phyloP scores from a whole-genome alignment of 2,113 vertebrate genomes.

The Mesembrinibis cayennensis region DNA sequence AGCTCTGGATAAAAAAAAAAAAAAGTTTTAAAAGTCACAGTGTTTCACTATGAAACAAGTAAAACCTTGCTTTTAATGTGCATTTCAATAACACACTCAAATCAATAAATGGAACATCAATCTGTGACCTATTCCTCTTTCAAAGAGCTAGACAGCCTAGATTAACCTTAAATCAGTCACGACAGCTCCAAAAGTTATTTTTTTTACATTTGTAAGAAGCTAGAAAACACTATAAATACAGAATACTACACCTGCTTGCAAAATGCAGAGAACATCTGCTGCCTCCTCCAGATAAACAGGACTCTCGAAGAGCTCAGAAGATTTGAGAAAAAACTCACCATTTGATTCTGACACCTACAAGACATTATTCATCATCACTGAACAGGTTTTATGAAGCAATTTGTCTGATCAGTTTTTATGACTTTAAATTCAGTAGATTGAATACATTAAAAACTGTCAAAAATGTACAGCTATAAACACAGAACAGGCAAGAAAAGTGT shows the following conservation, averaged over 20 bases:
- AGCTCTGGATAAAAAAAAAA: slow-evolving; percentile 77
- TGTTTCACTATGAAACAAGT: background rate
- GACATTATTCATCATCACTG: background rate
- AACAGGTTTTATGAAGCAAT: background rate
- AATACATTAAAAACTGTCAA: background rate
- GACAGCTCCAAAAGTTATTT: background rate
- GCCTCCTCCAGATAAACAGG: slow-evolving; percentile 97
- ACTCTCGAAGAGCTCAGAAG: slow-evolving; percentile 96
- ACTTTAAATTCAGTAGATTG: background rate
- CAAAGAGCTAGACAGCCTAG: background rate
- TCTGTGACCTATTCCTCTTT: background rate
- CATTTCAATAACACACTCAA: background rate
- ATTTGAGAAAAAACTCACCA: slow-evolving; percentile 95
- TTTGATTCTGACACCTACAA: slow-evolving; percentile 88
- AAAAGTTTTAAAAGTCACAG: background rate
- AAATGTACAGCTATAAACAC: background rate
- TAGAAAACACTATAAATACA: background rate
- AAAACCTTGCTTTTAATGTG: background rate
- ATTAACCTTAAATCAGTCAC: background rate
- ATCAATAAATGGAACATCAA: background rate
- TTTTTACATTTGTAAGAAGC: fast-evolving
- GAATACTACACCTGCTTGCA: slow-evolving; percentile 90
- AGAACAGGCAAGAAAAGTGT: background rate
- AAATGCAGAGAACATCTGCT: slow-evolving; percentile 97
- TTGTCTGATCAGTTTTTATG: background rate